Conservation (phyloP, 2,113 vertebrate genomes). For the Madoqua kirkii region DNA sequence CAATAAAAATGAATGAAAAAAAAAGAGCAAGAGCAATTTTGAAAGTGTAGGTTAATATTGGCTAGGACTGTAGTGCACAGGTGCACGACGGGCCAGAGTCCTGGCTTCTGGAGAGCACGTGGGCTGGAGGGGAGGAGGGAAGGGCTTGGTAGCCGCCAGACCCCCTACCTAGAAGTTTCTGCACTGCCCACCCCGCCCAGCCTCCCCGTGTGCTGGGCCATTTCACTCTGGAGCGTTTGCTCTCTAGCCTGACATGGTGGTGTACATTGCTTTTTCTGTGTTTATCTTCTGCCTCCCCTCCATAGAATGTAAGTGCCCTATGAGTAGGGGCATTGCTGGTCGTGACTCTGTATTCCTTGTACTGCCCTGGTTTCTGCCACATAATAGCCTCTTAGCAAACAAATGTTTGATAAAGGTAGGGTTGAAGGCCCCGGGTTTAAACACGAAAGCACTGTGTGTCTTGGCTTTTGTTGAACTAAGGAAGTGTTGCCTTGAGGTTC, state of each 20-base stretch:
- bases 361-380: neutral
- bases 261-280: neutral
- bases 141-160: neutral
- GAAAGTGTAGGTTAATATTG: neutral
- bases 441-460: neutral
- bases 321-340: neutral
- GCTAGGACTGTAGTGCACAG: accelerated
- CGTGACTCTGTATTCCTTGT: neutral
- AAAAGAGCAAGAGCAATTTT: neutral
- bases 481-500: neutral
- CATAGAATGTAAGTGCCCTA: neutral
- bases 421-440: neutral
- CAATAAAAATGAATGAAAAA: neutral
- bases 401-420: neutral
- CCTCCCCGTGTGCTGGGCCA: too few relatives aligned
- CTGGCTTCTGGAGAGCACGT: neutral
- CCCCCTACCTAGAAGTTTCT: too few relatives aligned
- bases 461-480: neutral
- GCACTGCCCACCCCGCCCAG: accelerated
- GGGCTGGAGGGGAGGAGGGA: neutral
- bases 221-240: neutral
- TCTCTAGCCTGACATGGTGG: neutral
- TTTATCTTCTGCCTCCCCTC: neutral
- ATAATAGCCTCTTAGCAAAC: neutral
- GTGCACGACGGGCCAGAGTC: neutral